A percentile compares a stretch with the other conserved stretches of the same genome.
phyloP scores from a whole-genome alignment of 2,888 invertebrate genomes.

The Tribolium freemani region DNA sequence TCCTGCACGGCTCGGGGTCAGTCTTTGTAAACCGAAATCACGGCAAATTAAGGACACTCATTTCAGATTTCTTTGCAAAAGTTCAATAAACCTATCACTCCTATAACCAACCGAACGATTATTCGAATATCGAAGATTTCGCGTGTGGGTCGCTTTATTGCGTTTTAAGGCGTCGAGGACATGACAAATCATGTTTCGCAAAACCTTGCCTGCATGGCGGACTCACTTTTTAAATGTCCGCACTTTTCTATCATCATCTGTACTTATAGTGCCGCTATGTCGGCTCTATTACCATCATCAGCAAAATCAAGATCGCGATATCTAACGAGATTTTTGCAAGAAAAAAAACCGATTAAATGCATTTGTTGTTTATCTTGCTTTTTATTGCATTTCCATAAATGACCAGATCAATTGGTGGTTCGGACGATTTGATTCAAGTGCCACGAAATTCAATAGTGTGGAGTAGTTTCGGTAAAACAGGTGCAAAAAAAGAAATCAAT shows the following conservation, averaged over 20 bases:
- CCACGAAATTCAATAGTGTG: not conserved
- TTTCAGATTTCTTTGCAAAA: constrained; percentile 29
- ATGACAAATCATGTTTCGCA: constrained; percentile 22
- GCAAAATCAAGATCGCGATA: not conserved
- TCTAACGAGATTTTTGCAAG: constrained; percentile 8
- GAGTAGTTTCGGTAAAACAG: too few relatives aligned
- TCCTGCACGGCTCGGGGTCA: constrained; percentile 26
- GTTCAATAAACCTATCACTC: constrained; percentile 31
- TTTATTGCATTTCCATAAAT: not conserved
- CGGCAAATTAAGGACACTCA: constrained; percentile 28
- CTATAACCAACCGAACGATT: not conserved
- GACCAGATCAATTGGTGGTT: not conserved
- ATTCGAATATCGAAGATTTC: constrained; percentile 24
- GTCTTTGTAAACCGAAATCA: constrained; percentile 31
- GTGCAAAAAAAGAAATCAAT: not conserved
- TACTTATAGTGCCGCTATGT: not conserved
- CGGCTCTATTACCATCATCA: constrained; percentile 4
- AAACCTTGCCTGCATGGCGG: not conserved
- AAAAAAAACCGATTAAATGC: constrained; percentile 19
- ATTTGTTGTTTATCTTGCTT: constrained; percentile 3
- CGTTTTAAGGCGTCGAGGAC: constrained; percentile 26
- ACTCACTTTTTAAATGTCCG: constrained; percentile 2
- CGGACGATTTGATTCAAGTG: not conserved
- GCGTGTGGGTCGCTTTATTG: constrained; percentile 25
- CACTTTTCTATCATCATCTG: not conserved